Percentiles rank a stretch among this genome's conserved stretches.
These are phyloP conservation scores for Microtus oregoni DNA, from an alignment of 2,113 vertebrate species.

Conservation along the genomic window DNA sequence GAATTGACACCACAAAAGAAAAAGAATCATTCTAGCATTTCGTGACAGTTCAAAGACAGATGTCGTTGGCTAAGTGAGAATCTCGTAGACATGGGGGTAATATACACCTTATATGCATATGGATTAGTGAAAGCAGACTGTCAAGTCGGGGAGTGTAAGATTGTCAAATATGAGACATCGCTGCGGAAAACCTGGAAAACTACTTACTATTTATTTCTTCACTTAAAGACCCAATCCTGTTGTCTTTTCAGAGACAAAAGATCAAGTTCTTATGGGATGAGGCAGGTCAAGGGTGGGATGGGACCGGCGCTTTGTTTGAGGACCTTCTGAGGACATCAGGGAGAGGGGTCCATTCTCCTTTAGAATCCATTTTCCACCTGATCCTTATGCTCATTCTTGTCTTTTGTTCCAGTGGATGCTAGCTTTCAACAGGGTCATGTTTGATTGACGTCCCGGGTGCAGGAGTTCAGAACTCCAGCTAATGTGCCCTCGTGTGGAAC, in stretches of 20 bases:
- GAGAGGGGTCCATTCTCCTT: neutral
- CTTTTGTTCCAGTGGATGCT: neutral
- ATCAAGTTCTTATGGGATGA: neutral
- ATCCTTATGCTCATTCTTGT: neutral
- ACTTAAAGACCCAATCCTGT: conserved; percentile 62
- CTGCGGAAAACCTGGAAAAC: conserved; percentile 73
- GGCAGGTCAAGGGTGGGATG: neutral
- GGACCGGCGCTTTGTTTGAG: neutral
- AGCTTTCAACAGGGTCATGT: neutral
- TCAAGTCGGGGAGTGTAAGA: conserved; percentile 68
- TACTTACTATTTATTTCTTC: conserved; percentile 75
- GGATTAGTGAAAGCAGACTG: conserved; percentile 83
- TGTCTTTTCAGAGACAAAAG: conserved; percentile 72
- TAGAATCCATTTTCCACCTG: neutral
- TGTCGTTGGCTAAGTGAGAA: conserved; percentile 83
- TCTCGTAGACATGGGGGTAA: conserved; percentile 79
- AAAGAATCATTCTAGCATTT: conserved; percentile 82
- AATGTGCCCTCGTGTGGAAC: neutral
- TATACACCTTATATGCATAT: conserved; percentile 83
- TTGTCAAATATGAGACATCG: conserved; percentile 78
- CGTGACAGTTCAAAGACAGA: conserved; percentile 84
- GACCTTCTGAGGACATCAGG: neutral
- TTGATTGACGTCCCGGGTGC: neutral
- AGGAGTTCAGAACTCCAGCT: neutral
- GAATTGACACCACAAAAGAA: conserved; percentile 85